phyloP scores from a whole-genome alignment of 2,113 vertebrate genomes.

The Oreochromis tanganicae region DNA sequence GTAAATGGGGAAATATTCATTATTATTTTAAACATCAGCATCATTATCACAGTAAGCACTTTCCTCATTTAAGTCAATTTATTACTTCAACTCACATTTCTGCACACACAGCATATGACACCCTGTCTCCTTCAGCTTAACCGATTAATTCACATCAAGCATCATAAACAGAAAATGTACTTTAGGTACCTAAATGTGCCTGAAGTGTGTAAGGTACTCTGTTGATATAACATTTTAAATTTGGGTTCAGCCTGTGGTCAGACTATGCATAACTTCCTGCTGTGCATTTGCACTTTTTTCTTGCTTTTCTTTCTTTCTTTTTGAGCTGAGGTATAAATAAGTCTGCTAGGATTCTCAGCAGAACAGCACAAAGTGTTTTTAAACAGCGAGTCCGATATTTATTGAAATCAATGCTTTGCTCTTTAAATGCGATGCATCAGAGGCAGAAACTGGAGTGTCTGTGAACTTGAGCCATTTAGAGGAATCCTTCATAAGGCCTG shows the following conservation, averaged over 20 bases:
- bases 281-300: background rate
- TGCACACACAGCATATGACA: background rate
- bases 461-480: background rate
- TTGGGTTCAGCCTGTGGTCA: background rate
- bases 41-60: background rate
- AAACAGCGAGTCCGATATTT: background rate
- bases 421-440: background rate
- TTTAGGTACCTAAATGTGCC: background rate
- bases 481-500: background rate
- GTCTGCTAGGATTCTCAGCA: background rate
- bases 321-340: background rate
- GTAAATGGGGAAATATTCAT: background rate
- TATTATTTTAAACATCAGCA: background rate
- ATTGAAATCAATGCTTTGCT: background rate
- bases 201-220: background rate
- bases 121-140: background rate
- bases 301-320: background rate
- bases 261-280: background rate
- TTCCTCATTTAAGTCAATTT: background rate
- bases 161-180: background rate
- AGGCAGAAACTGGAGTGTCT: background rate
- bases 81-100: background rate
- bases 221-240: background rate
- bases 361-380: background rate
- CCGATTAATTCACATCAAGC: background rate